Conservation (phyloP, 2,797 vertebrate species). For the Platyrinchus mystaceus region DNA sequence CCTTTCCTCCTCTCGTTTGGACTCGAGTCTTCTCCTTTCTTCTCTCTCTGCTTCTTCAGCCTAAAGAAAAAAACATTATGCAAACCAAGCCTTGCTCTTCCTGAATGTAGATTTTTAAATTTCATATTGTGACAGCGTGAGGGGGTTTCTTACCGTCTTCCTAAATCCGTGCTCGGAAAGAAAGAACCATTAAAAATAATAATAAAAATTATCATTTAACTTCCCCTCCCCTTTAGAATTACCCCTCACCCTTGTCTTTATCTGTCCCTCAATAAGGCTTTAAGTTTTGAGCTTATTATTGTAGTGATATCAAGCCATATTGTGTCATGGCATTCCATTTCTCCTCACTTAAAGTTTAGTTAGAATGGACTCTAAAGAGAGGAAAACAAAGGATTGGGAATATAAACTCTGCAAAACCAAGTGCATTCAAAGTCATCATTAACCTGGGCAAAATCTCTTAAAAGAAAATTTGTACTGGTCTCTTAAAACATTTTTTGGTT, state of each 20-base stretch:
- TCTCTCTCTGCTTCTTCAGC: slow-evolving; percentile 91
- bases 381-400: background rate
- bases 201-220: background rate
- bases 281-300: background rate
- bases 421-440: background rate
- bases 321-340: background rate
- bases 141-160: background rate
- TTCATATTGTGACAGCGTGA: background rate
- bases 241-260: background rate
- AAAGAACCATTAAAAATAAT: background rate
- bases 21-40: slow-evolving; percentile 87
- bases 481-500: background rate
- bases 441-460: background rate
- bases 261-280: background rate
- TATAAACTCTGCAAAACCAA: background rate
- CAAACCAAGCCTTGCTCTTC: background rate
- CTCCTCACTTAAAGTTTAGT: background rate
- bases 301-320: background rate
- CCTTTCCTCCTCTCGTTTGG: slow-evolving; percentile 87
- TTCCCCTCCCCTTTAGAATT: background rate
- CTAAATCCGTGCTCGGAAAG: background rate
- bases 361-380: background rate
- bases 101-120: background rate
- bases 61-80: slow-evolving; percentile 56
- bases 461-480: background rate